phyloP scores from a whole-genome alignment of 2,113 vertebrate species.

The Machaerirhynchus nigripectus region DNA sequence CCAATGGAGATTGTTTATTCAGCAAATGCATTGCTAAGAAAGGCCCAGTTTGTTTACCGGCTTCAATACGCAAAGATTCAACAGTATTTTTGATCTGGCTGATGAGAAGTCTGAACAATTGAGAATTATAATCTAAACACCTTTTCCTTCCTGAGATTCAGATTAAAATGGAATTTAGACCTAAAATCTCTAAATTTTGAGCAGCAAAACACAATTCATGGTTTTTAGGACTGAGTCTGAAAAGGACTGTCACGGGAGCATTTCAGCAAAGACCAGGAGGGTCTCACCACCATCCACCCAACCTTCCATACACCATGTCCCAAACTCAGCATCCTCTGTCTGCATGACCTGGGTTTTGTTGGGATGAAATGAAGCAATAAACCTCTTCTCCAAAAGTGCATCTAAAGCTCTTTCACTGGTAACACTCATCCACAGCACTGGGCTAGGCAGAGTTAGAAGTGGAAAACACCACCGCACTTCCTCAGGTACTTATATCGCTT shows the following conservation, averaged over 20 bases:
- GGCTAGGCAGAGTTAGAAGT: background rate
- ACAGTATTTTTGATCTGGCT: background rate
- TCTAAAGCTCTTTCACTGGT: background rate
- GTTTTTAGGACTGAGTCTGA: background rate
- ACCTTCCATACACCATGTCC: background rate
- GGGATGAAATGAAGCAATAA: background rate
- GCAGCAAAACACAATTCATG: background rate
- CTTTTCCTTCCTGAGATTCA: background rate
- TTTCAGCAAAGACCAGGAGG: background rate
- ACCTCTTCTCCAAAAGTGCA: background rate
- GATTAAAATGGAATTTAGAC: background rate
- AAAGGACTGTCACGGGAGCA: rapidly evolving
- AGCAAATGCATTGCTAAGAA: background rate
- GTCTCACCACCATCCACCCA: background rate
- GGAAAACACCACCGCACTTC: background rate
- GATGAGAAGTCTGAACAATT: background rate
- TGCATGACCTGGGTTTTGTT: rapidly evolving
- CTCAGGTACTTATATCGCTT: background rate
- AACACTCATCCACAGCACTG: background rate
- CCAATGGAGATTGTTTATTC: background rate
- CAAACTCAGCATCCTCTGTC: background rate
- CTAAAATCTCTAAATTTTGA: background rate
- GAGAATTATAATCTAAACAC: background rate
- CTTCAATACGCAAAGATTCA: background rate
- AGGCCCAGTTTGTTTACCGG: background rate